phyloP scores from a whole-genome alignment of 2,113 vertebrate species.

The Mohoua ochrocephala region DNA sequence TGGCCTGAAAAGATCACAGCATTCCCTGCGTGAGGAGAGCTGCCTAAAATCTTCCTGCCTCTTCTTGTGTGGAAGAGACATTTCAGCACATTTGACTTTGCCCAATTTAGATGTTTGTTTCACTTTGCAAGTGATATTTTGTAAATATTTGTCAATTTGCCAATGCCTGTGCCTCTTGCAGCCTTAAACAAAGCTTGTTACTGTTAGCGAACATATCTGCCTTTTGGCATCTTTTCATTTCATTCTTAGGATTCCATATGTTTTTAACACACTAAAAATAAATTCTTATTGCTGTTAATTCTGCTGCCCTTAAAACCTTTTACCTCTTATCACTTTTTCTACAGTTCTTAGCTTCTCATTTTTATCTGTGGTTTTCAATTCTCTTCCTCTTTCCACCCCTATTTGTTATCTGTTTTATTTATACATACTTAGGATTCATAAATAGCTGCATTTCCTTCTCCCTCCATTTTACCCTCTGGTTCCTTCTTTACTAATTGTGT shows the following conservation, averaged over 20 bases:
- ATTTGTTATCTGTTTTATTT: background rate
- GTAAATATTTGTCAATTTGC: slow-evolving; percentile 19
- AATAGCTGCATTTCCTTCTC: background rate
- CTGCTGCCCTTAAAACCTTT: background rate
- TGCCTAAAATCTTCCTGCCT: background rate
- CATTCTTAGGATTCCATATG: slow-evolving; percentile 11
- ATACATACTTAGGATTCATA: background rate
- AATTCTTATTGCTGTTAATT: background rate
- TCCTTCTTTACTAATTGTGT: background rate
- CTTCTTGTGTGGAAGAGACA: background rate
- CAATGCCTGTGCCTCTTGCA: background rate
- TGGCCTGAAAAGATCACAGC: background rate
- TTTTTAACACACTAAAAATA: slow-evolving; percentile 17
- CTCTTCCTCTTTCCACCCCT: background rate
- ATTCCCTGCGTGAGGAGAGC: background rate
- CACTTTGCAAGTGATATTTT: background rate
- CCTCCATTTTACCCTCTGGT: background rate
- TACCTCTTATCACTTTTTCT: background rate
- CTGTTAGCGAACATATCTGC: background rate
- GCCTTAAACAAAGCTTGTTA: slow-evolving; percentile 12
- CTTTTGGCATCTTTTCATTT: background rate
- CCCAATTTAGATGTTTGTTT: background rate
- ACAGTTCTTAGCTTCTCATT: background rate
- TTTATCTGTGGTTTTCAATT: background rate
- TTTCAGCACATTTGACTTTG: background rate